phyloP scores from a whole-genome alignment of 2,113 vertebrate species.

The Vulpes lagopus region DNA sequence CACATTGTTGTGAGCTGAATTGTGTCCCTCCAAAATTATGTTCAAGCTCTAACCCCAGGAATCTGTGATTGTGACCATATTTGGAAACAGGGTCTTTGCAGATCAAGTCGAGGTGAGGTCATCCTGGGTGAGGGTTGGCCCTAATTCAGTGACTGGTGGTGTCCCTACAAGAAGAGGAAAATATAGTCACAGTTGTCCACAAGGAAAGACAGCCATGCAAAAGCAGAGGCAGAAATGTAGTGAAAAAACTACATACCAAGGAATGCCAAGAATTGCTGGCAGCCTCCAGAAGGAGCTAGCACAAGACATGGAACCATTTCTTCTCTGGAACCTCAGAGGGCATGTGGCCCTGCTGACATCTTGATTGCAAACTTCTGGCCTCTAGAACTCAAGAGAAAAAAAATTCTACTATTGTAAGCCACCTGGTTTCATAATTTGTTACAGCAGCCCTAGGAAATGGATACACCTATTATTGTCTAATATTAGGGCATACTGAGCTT shows the following conservation, averaged over 20 bases:
- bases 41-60: neutral
- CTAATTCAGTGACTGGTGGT: neutral
- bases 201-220: neutral
- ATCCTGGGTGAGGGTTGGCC: neutral
- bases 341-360: neutral
- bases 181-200: neutral
- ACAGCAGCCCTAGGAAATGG: neutral
- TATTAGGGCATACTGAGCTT: neutral
- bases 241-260: neutral
- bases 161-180: neutral
- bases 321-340: neutral
- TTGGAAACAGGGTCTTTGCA: constrained; percentile 10
- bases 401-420: neutral
- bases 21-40: neutral
- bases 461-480: neutral
- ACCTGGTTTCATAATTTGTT: neutral
- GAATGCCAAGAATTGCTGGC: neutral
- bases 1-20: neutral
- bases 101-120: neutral
- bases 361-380: neutral
- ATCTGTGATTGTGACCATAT: neutral
- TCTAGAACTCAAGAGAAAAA: neutral
- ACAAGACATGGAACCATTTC: neutral
- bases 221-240: neutral
- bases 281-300: neutral